phyloP scores from a whole-genome alignment of 2,797 vertebrate species.

The Novumbra hubbsi region DNA sequence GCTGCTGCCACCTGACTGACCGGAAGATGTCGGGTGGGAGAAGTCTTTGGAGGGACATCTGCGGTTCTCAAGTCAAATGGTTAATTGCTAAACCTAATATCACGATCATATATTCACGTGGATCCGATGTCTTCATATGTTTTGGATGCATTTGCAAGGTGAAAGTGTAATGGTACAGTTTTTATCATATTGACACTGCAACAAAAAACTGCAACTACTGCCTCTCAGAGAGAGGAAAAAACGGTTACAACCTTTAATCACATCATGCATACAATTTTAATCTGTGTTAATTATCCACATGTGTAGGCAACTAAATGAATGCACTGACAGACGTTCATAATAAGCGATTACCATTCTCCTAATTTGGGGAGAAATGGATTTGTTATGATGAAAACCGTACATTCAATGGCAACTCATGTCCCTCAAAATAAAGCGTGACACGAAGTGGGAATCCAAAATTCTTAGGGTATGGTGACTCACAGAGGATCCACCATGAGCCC shows the following conservation, averaged over 20 bases:
- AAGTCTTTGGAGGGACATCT: not conserved
- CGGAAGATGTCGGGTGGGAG: constrained; percentile 8
- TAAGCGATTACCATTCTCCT: not conserved
- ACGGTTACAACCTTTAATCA: constrained; percentile 11
- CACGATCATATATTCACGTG: not conserved
- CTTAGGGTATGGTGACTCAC: constrained; percentile 21
- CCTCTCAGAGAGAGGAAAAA: not conserved
- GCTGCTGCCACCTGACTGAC: constrained; percentile 10
- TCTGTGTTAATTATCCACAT: constrained; percentile 7
- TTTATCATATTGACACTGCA: not conserved
- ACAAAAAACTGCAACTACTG: not conserved
- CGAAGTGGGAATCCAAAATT: constrained; percentile 47
- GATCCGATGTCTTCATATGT: not conserved
- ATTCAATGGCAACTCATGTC: constrained; percentile 26
- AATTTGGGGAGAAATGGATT: not conserved
- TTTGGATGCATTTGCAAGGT: not conserved
- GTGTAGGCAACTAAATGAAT: not conserved
- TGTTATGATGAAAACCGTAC: constrained; percentile 31
- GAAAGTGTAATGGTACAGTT: not conserved
- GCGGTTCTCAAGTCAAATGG: not conserved
- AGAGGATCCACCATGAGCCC: constrained; percentile 28
- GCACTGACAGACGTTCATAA: not conserved
- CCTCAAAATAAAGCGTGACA: constrained; percentile 29
- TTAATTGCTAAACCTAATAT: constrained; percentile 10
- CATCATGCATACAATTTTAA: constrained; percentile 3